Conservation (phyloP, 1,140 invertebrate genomes). For the Temnothorax curvispinosus region DNA sequence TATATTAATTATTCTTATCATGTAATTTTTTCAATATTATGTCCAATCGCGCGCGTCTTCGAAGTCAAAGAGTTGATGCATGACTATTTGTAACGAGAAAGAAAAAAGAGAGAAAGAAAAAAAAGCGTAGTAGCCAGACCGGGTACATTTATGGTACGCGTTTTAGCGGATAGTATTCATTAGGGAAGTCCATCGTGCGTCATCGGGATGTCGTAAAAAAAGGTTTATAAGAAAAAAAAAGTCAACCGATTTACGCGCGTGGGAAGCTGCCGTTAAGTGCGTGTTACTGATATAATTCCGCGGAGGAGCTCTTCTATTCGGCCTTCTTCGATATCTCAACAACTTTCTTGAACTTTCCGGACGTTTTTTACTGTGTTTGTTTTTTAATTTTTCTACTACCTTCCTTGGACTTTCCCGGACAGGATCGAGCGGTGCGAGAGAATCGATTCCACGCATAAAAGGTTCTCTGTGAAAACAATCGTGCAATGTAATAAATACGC, state of each 20-base stretch:
- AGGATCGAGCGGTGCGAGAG: background rate
- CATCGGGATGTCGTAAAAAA: constrained; percentile 48
- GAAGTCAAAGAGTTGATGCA: background rate
- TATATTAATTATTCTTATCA: background rate
- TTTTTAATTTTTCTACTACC: background rate
- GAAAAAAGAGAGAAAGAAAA: constrained; percentile 21
- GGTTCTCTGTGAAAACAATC: constrained; percentile 17
- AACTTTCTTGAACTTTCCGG: background rate
- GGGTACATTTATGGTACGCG: constrained; percentile 51
- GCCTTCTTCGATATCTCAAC: background rate
- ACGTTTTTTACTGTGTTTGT: background rate
- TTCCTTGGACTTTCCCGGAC: background rate
- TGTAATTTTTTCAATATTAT: background rate
- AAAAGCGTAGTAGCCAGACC: constrained; percentile 12
- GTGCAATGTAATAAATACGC: background rate
- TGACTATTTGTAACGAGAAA: background rate
- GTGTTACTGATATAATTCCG: constrained; percentile 1
- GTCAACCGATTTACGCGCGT: constrained; percentile 45
- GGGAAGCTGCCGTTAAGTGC: constrained; percentile 50
- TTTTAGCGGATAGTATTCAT: constrained; percentile 67
- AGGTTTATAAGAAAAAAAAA: constrained; percentile 55
- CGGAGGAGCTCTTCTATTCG: background rate
- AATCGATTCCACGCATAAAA: background rate
- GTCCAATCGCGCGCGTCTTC: background rate
- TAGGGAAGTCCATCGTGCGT: constrained; percentile 40